A percentile compares a stretch with the other conserved stretches of the same genome.
Conservation (phyloP, 2,113 vertebrate species). For the Muscicapa adusta region DNA sequence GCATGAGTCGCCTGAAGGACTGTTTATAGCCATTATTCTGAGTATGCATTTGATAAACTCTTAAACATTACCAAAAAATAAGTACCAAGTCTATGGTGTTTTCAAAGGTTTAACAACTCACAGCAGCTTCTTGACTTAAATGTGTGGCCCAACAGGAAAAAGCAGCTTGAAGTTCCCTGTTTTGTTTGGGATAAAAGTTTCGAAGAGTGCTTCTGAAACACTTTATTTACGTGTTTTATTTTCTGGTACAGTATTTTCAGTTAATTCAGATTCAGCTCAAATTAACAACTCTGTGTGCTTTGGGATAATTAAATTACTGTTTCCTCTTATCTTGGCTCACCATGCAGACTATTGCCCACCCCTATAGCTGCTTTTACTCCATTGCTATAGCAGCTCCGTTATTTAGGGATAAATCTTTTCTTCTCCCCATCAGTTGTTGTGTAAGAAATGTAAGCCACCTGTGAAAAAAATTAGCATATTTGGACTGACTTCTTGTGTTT, state of each 20-base stretch:
- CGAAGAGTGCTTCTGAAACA: slow-evolving; percentile 4
- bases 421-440: slow-evolving; percentile 20
- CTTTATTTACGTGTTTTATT: slow-evolving; percentile 47
- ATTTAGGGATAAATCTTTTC: slow-evolving; percentile 55
- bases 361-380: slow-evolving; percentile 40
- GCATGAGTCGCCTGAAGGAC: background rate
- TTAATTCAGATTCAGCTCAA: slow-evolving; percentile 57
- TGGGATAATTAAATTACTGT: slow-evolving; percentile 82
- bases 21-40: background rate
- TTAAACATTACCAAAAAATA: background rate
- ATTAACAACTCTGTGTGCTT: slow-evolving; percentile 62
- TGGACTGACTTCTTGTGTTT: slow-evolving; percentile 3
- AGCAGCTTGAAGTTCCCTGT: background rate
- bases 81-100: background rate
- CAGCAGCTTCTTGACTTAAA: slow-evolving; percentile 17
- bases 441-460: slow-evolving; percentile 61
- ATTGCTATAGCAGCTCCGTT: slow-evolving; percentile 5
- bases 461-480: slow-evolving; percentile 40
- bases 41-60: slow-evolving; percentile 1
- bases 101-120: background rate
- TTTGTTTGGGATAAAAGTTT: slow-evolving; percentile 52
- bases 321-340: slow-evolving; percentile 72
- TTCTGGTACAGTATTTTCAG: slow-evolving; percentile 56
- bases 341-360: slow-evolving; percentile 58
- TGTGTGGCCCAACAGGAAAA: slow-evolving; percentile 10